Base-by-base conservation (phyloP, 2,888 invertebrate species). In the Autographa pulchrina region DNA sequence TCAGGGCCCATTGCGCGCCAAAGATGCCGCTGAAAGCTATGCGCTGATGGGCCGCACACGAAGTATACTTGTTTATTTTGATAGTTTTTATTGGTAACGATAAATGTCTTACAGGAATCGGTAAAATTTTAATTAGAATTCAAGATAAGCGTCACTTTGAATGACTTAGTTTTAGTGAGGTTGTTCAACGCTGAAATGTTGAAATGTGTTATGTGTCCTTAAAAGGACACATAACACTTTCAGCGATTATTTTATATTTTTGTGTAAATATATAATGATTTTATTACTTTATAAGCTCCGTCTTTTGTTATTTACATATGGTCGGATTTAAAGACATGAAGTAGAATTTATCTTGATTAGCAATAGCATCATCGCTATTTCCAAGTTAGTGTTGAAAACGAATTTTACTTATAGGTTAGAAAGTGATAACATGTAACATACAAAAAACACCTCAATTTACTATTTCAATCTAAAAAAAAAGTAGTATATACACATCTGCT, bases 31-130 rank as follows among this genome's bases (percentile, higher is more conserved):
- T 94, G 92, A 92, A 48, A 93, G 92, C 86, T 89, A 88, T 86
- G 88, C 91, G 80, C 70, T 91, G 92, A 91, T 91, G 87, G 94
- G 92, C 95, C 95, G 92, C 95, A 93, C 95, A 95, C 95, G 94
- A 89, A 73, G 90, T 32, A 62, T 72, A 71, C 66, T 67, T 78
- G 78, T 80, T 74, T 77, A 78, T 83, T 80, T 78, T 59, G 69
- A 76, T 73, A 72, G 54, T 83, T 80, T 78, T 77, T 72, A 77
- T 77, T 83, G 60, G 9, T 1, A 59, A 38, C 18, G 38, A 54
- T 3, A 59, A 65, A 38, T 35, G 9, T 68, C 75, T 70, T 71
- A 63, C 68, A 61, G 65, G 63, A 65, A 16, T n/a, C 14, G n/a
- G 54, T 60, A 6, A 38, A 58, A 16, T 14, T 3, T 20, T 8